Conservation (phyloP, 1,140 invertebrate species). For the Brachionus manjavacas region DNA sequence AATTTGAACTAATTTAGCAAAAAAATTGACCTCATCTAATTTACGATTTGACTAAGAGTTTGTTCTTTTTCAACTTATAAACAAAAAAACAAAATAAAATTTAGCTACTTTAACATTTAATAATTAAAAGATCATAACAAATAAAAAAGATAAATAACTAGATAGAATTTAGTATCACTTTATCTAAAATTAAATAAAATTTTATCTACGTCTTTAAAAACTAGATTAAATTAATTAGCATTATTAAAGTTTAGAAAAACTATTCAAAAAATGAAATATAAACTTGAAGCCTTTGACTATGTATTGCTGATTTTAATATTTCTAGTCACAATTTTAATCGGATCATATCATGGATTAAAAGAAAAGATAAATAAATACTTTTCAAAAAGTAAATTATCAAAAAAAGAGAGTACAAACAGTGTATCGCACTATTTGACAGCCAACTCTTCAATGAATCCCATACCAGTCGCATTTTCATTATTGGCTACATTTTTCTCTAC, state of each 20-base stretch:
- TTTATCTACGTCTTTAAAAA: not conserved
- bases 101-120: not conserved
- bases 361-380: not conserved
- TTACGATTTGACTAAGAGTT: no score
- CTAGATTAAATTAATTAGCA: not conserved
- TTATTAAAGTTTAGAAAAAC: not conserved
- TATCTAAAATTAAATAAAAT: not conserved
- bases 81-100: not conserved
- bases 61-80: no score
- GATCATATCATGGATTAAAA: slow-evolving; percentile 9
- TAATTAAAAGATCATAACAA: not conserved
- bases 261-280: not conserved
- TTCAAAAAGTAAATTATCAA: not conserved
- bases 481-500: slow-evolving; percentile 93
- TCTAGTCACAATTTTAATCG: slow-evolving; percentile 5
- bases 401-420: not conserved
- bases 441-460: slow-evolving; percentile 52
- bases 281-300: not conserved
- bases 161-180: not conserved
- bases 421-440: slow-evolving; percentile 36
- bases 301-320: not conserved
- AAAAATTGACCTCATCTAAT: not conserved
- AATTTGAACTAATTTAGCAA: no score
- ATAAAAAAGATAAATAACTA: not conserved
- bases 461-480: slow-evolving; percentile 76